A percentile compares a stretch with the other conserved stretches of the same genome.
Conservation (phyloP, 1,140 invertebrate species). For the Nomia melanderi region DNA sequence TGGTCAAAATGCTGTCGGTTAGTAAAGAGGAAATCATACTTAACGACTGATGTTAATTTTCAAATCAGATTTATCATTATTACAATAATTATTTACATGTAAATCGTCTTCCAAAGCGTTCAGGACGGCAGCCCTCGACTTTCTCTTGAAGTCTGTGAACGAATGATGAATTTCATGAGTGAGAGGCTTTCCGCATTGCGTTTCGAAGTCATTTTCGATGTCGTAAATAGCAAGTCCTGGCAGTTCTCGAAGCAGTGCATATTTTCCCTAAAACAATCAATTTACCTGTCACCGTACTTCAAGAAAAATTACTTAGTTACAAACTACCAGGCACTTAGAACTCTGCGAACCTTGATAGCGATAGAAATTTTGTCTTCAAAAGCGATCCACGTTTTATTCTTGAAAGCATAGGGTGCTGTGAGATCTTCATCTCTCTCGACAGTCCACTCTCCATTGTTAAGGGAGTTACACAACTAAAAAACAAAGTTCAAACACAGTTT, state of each 20-base stretch:
- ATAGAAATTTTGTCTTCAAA: conserved; percentile 88
- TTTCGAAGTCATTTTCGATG: conserved; percentile 75
- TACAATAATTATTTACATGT: conserved; percentile 65
- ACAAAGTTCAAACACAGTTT: no score
- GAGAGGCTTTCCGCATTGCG: conserved; percentile 70
- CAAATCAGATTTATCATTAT: neutral
- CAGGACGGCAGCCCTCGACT: conserved; percentile 79
- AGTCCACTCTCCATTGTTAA: conserved; percentile 86
- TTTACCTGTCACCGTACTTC: neutral
- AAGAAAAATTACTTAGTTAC: neutral
- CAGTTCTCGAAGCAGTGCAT: conserved; percentile 82
- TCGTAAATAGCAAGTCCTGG: conserved; percentile 80
- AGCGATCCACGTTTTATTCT: conserved; percentile 87
- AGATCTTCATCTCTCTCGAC: conserved; percentile 90
- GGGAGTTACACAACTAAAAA: conserved; percentile 83
- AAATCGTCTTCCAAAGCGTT: conserved; percentile 77
- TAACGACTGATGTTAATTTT: conserved; percentile 3
- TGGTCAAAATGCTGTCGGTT: neutral
- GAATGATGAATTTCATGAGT: conserved; percentile 71
- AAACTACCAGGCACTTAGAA: neutral
- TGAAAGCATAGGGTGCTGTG: conserved; percentile 89
- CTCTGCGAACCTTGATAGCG: conserved; percentile 85
- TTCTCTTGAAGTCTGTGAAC: conserved; percentile 80
- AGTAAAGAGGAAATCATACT: neutral
- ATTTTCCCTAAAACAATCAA: conserved; percentile 81